Evolutionary conservation across 2,797 vertebrate species (phyloP).

Genomic region (Crenichthys baileyi): DNA sequence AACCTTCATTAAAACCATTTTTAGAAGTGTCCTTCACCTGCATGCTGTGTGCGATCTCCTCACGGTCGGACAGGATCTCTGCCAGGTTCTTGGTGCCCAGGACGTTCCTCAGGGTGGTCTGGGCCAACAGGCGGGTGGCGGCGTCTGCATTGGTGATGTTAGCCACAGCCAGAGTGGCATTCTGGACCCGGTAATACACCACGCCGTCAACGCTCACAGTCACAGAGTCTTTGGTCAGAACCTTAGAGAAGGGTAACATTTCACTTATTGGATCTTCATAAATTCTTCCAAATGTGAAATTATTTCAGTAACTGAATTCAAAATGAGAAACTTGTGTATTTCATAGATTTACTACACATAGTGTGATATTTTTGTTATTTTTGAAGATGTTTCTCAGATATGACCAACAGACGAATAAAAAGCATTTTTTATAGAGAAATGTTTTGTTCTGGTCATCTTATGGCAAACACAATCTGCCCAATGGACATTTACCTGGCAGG

Average conservation of each 20-base stretch:
- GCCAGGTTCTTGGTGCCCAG: conserved; percentile 96
- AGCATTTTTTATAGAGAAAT: not conserved
- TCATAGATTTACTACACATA: not conserved
- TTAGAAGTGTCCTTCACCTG: conserved; percentile 81
- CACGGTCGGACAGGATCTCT: conserved; percentile 94
- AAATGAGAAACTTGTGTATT: not conserved
- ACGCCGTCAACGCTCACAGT: conserved; percentile 93
- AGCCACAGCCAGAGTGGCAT: conserved; percentile 90
- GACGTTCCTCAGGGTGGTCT: conserved; percentile 94
- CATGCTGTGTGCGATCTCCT: conserved; percentile 96
- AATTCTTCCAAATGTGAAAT: not conserved
- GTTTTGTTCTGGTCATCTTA: not conserved
- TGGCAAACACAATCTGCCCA: too few relatives aligned
- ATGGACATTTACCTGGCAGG: too few relatives aligned
- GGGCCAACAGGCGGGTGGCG: conserved; percentile 89
- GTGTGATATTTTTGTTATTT: not conserved
- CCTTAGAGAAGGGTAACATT: conserved; percentile 70
- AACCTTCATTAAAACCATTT: not conserved
- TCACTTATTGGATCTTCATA: conserved; percentile 5
- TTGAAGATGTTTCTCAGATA: not conserved
- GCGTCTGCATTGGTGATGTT: conserved; percentile 96
- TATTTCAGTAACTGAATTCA: not conserved
- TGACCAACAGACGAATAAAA: not conserved
- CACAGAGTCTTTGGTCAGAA: conserved; percentile 96
- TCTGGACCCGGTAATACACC: conserved; percentile 96